Evolutionary conservation across 2,113 vertebrate genomes (phyloP).

Genomic region (Ciconia stormi): DNA sequence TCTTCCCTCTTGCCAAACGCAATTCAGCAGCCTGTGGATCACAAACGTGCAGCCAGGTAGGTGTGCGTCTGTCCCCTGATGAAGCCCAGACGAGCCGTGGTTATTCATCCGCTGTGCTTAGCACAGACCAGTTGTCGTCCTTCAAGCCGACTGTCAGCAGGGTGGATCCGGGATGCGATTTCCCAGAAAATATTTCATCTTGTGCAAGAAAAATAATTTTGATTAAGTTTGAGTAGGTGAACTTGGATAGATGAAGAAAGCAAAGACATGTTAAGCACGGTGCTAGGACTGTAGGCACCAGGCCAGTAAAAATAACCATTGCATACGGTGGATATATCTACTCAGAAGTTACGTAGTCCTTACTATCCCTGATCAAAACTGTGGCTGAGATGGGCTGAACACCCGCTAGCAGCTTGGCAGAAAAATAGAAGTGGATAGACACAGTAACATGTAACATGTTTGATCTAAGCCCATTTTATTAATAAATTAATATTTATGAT

Average conservation of each 20-base stretch:
- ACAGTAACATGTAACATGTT: accelerated
- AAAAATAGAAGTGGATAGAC: not conserved
- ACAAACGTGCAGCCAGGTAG: accelerated
- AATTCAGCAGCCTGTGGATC: not conserved
- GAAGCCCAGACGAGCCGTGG: accelerated
- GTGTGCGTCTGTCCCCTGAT: accelerated
- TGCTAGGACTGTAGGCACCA: not conserved
- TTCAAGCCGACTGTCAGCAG: not conserved
- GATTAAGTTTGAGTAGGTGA: not conserved
- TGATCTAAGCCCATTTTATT: not conserved
- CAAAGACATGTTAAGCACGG: not conserved
- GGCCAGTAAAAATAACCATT: accelerated
- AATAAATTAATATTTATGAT: not conserved
- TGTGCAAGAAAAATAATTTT: not conserved
- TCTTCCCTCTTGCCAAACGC: not conserved
- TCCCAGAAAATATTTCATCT: not conserved
- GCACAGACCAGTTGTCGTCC: not conserved
- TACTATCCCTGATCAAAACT: not conserved
- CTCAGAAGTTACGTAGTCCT: too few species aligned
- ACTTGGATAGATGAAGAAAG: not conserved
- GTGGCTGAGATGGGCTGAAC: not conserved
- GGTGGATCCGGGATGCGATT: not conserved
- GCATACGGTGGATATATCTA: accelerated
- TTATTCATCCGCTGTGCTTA: too few species aligned
- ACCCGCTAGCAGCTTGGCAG: not conserved